Evolutionary conservation across 37 sponge, comb jelly and placozoan species (phyloP).

Genomic region (Cladorhizidae sp.): DNA sequence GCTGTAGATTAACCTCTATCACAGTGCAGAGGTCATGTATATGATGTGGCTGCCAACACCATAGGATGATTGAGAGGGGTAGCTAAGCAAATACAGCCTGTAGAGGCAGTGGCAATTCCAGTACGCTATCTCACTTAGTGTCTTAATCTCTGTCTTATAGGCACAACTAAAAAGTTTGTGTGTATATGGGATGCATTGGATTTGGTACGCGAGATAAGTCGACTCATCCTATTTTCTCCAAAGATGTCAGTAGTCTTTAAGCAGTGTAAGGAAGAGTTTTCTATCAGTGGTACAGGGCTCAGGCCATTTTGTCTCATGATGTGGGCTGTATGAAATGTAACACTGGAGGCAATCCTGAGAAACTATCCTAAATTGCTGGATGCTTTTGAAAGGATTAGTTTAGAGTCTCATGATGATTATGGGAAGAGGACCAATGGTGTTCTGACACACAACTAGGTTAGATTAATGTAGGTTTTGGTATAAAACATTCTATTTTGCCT

Average conservation of each 20-base stretch:
- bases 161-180: neutral
- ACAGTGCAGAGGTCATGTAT: constrained; percentile 50
- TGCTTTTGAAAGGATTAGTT: constrained; percentile 13
- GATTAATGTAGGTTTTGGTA: constrained; percentile 26
- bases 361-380: constrained; percentile 48
- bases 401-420: constrained; percentile 32
- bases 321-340: constrained; percentile 53
- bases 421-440: no score
- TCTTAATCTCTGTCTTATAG: no score
- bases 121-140: constrained; percentile 33
- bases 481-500: constrained; percentile 39
- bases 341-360: constrained; percentile 38
- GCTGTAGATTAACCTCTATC: constrained; percentile 24
- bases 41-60: no score
- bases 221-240: constrained; percentile 35
- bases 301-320: no score
- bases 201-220: constrained; percentile 8
- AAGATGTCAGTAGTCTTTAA: constrained; percentile 25
- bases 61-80: constrained; percentile 44
- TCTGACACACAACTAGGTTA: no score
- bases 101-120: constrained; percentile 14
- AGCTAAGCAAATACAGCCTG: constrained; percentile 33
- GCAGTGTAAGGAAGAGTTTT: no score
- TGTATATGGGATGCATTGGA: constrained; percentile 30
- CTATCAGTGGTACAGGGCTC: no score